phyloP scores from a whole-genome alignment of 2,113 vertebrate genomes.

The Protobothrops flavoviridis region DNA sequence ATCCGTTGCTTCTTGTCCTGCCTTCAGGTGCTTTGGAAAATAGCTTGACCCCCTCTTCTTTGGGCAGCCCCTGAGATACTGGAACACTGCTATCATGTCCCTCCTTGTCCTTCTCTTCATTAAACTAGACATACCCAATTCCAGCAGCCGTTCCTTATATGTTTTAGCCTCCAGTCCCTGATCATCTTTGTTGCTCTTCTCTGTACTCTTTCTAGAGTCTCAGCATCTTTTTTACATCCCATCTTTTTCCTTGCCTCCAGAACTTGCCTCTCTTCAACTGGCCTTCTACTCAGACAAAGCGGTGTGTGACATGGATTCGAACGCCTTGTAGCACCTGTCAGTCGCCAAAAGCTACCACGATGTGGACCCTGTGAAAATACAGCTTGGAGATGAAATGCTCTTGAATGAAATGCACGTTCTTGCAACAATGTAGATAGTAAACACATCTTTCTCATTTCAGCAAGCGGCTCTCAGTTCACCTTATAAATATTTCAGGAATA shows the following conservation, averaged over 20 bases:
- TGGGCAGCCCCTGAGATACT: too few relatives aligned
- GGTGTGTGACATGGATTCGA: background rate
- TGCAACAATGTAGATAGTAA: background rate
- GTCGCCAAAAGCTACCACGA: background rate
- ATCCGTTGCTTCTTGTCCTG: too few relatives aligned
- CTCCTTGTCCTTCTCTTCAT: too few relatives aligned
- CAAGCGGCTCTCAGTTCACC: slow-evolving; percentile 1
- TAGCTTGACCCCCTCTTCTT: too few relatives aligned
- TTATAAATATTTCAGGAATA: background rate
- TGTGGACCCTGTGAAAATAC: background rate
- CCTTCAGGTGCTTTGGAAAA: too few relatives aligned
- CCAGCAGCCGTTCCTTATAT: too few relatives aligned
- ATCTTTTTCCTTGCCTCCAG: background rate
- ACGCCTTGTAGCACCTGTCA: background rate
- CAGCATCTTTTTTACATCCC: background rate
- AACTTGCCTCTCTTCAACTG: background rate
- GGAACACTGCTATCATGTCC: too few relatives aligned
- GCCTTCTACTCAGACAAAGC: background rate
- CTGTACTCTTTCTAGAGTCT: too few relatives aligned
- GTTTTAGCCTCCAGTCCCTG: too few relatives aligned
- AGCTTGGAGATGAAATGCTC: background rate
- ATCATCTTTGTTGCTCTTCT: too few relatives aligned
- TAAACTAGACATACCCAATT: too few relatives aligned
- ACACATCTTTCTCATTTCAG: background rate
- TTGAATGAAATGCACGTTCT: background rate